Conservation (phyloP, 1,140 invertebrate genomes). For the Penaeus chinensis region DNA sequence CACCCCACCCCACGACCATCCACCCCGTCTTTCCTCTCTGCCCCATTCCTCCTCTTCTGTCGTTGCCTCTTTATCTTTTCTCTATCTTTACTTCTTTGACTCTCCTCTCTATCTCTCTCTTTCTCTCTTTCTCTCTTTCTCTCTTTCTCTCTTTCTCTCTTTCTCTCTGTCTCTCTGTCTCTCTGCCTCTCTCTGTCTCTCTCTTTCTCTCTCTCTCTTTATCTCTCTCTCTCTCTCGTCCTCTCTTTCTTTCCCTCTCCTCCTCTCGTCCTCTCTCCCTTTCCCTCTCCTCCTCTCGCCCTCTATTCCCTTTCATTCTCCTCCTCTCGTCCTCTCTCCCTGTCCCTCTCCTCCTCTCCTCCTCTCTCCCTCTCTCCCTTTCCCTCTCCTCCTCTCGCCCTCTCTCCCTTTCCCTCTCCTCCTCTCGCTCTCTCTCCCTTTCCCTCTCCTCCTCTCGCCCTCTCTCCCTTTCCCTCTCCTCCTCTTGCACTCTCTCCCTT, state of each 20-base stretch:
- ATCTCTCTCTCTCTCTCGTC: too few relatives aligned
- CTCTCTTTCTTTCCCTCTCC: neutral
- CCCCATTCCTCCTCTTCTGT: too few relatives aligned
- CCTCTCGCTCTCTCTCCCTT: neutral
- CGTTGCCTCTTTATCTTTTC: too few relatives aligned
- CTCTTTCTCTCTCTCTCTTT: too few relatives aligned
- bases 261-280: constrained; percentile 17
- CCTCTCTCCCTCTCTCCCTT: neutral
- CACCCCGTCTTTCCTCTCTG: too few relatives aligned
- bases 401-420: neutral
- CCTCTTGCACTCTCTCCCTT: neutral
- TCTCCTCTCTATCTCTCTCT: too few relatives aligned
- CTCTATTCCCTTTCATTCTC: neutral
- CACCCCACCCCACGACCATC: too few relatives aligned
- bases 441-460: neutral
- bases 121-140: too few relatives aligned
- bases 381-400: neutral
- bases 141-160: too few relatives aligned
- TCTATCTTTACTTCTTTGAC: too few relatives aligned
- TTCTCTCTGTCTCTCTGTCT: too few relatives aligned
- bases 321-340: neutral
- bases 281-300: constrained; percentile 10
- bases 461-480: neutral
- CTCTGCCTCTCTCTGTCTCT: too few relatives aligned
- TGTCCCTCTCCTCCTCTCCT: neutral